These are phyloP conservation scores for Paralvinella palmiformis DNA, from an alignment of 1,140 invertebrate genomes.

Conservation along the genomic window DNA sequence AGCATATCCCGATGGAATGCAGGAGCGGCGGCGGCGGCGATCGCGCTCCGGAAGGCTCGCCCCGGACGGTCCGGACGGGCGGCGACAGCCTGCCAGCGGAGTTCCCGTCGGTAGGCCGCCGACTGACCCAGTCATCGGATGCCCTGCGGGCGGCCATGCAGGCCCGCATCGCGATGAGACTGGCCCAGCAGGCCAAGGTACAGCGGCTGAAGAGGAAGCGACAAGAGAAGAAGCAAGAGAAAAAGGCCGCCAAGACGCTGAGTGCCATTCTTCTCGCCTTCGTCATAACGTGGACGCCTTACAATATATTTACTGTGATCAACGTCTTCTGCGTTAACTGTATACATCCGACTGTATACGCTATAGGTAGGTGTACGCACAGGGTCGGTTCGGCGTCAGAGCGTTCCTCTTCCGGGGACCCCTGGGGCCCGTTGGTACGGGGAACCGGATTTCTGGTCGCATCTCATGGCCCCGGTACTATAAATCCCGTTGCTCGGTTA, in stretches of 20 bases:
- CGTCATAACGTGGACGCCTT: slow-evolving; percentile 98
- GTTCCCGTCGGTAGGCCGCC: background rate
- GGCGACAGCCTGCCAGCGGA: slow-evolving; percentile 10
- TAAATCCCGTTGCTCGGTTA: no score
- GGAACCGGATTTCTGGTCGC: no score
- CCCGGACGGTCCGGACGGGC: slow-evolving; percentile 16
- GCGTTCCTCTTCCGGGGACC: background rate
- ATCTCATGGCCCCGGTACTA: no score
- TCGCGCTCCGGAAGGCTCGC: slow-evolving; percentile 9
- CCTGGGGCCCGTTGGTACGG: no score
- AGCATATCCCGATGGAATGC: background rate
- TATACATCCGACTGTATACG: slow-evolving; percentile 28
- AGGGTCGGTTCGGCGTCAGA: background rate
- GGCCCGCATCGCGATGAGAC: slow-evolving; percentile 34
- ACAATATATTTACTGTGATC: slow-evolving; percentile 71
- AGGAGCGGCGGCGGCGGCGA: slow-evolving; percentile 9
- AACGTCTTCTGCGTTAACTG: slow-evolving; percentile 48
- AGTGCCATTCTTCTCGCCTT: slow-evolving; percentile 94
- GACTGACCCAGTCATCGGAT: slow-evolving; percentile 20
- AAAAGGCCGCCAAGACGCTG: slow-evolving; percentile 96
- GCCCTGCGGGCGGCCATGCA: slow-evolving; percentile 35
- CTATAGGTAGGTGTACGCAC: slow-evolving; percentile 31
- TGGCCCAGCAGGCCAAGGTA: slow-evolving; percentile 30
- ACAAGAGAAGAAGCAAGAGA: slow-evolving; percentile 93
- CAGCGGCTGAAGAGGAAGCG: slow-evolving; percentile 57